These are phyloP conservation scores for Caenorhabditis auriculariae DNA, from an alignment of 2,888 invertebrate genomes.

Conservation along the genomic window DNA sequence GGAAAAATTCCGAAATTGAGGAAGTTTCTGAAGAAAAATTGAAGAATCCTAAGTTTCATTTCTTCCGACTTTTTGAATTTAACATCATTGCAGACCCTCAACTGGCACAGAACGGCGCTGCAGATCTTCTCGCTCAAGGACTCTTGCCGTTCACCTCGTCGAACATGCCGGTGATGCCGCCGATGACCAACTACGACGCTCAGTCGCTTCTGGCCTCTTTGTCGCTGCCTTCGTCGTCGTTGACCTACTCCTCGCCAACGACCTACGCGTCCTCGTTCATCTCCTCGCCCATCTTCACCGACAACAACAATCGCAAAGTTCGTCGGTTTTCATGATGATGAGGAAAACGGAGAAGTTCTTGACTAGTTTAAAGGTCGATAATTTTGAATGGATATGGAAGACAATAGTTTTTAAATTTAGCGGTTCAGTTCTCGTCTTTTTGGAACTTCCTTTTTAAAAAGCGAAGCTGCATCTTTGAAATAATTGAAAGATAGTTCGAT, in stretches of 20 bases:
- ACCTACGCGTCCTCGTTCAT: neutral
- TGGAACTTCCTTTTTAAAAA: too few species aligned
- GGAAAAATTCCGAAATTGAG: too few species aligned
- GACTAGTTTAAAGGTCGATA: neutral
- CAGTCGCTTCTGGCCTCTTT: conserved; percentile 1
- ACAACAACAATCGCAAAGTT: too few species aligned
- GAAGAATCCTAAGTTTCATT: too few species aligned
- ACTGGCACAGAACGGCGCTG: too few species aligned
- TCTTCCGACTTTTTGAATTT: too few species aligned
- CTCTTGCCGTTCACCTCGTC: conserved; percentile 1
- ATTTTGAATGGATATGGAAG: neutral
- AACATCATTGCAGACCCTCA: too few species aligned
- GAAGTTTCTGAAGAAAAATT: too few species aligned
- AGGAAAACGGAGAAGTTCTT: conserved; percentile 21
- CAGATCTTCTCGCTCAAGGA: neutral
- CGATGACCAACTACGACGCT: conserved; percentile 1
- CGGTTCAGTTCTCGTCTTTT: too few species aligned
- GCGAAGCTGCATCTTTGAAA: too few species aligned
- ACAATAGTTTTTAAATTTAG: too few species aligned
- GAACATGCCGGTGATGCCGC: conserved; percentile 8
- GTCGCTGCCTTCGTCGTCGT: conserved; percentile 7
- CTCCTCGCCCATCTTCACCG: neutral
- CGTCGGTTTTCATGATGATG: conserved; percentile 2
- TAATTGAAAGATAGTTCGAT: too few species aligned
- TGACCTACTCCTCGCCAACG: conserved; percentile 17